These are phyloP conservation scores for Corythucha ciliata DNA, from an alignment of 2,888 invertebrate genomes.

Conservation along the genomic window DNA sequence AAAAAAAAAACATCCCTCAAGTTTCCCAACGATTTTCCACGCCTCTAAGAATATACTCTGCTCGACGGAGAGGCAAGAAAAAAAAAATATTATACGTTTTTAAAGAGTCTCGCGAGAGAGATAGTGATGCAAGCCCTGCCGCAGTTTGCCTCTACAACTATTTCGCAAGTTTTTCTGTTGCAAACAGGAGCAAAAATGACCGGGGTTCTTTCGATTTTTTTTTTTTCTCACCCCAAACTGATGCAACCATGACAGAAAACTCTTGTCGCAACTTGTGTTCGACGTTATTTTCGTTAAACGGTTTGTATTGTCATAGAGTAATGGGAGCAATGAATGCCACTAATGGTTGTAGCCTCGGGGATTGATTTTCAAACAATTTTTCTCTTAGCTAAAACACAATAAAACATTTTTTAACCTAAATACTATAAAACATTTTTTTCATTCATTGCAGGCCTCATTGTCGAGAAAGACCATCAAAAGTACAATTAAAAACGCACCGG, in stretches of 20 bases:
- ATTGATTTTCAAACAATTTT: too few species aligned
- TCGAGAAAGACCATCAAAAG: not conserved
- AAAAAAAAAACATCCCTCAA: slow-evolving; percentile 9
- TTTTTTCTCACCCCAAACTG: slow-evolving; percentile 1
- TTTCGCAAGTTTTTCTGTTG: slow-evolving; percentile 17
- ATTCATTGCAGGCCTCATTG: not conserved
- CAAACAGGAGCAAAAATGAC: slow-evolving; percentile 9
- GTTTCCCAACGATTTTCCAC: slow-evolving; percentile 22
- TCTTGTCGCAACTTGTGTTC: too few species aligned
- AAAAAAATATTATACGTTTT: slow-evolving; percentile 2
- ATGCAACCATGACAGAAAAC: slow-evolving; percentile 6
- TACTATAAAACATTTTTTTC: too few species aligned
- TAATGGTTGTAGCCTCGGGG: too few species aligned
- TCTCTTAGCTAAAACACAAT: too few species aligned
- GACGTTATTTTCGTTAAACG: too few species aligned
- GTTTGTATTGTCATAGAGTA: too few species aligned
- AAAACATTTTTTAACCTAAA: too few species aligned
- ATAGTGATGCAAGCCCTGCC: slow-evolving; percentile 16
- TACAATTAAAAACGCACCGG: too few species aligned
- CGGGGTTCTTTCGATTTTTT: not conserved
- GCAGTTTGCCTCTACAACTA: slow-evolving; percentile 18
- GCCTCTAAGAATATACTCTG: slow-evolving; percentile 10
- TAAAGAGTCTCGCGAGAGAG: not conserved
- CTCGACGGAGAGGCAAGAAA: slow-evolving; percentile 8
- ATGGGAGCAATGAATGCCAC: too few species aligned